Base-by-base conservation (phyloP, 2,113 vertebrate genomes). In the Gambusia affinis region DNA sequence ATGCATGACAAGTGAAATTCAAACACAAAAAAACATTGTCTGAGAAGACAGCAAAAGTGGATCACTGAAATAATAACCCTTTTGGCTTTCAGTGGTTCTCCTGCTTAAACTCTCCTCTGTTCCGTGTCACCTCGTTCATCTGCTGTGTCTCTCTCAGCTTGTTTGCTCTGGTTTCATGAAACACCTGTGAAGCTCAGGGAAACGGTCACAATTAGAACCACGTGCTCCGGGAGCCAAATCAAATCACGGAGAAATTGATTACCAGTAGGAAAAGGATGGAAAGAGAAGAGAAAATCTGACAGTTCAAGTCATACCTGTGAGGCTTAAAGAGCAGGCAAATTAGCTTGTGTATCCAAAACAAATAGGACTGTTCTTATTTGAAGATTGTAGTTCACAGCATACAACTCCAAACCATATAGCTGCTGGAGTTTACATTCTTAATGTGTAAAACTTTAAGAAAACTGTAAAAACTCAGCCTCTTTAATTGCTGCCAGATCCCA, bases 111-210 rank as follows among this genome's bases (percentile, higher is more conserved):
- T 81, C 78, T 54, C 62, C 75, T 81, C 39, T 42, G 31, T 72
- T 69, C 81, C 11, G n/a, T 37, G 62, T 80, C 74, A 24, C 57
- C 64, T 77, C 75, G 72, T 82, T 80, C 75, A 74, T 86, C 70
- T 39, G 24, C 64, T n/a, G 15, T 22, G 67, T 47, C 61, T 17
- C 70, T 75, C 51, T 78, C 72, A n/a, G 62, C 67, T 72, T 79
- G 72, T 91, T 90, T 84, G 67, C 76, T 82, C 78, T 79, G 72
- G 71, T 87, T 85, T 85, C 67, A 85, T 76, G 74, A 82, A 87
- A 82, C 89, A 88, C 83, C 87, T 88, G 89, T 73, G 78, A 83
- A 64, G 77, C 85, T 80, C 70, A 1, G 76, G 82, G 89, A 88
- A 83, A 75, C 80, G 57, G 79, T 82, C 15, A 35, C 78, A 88